Evolutionary conservation across 2,888 invertebrate genomes (phyloP).

Genomic region (Abrostola tripartita): DNA sequence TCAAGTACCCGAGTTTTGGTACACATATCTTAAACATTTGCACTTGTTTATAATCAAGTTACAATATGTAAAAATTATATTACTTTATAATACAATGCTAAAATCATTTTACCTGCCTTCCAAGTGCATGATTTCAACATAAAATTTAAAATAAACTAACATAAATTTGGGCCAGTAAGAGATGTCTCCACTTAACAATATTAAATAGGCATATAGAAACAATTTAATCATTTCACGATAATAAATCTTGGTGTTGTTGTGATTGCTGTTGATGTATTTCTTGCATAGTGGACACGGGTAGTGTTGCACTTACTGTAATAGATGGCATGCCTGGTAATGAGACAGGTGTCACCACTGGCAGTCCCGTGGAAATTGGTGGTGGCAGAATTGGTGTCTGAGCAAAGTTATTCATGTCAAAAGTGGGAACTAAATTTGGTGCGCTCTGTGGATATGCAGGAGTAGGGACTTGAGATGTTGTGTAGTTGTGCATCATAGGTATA

Average conservation of each 20-base stretch:
- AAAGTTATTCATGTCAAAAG: conserved; percentile 83
- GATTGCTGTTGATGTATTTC: conserved; percentile 84
- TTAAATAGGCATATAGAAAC: conserved; percentile 55
- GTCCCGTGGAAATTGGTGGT: conserved; percentile 73
- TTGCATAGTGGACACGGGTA: conserved; percentile 89
- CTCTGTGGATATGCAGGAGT: conserved; percentile 58
- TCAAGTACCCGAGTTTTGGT: conserved; percentile 53
- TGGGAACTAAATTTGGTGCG: conserved; percentile 75
- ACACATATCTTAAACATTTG: conserved; percentile 43
- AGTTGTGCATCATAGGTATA: conserved; percentile 85
- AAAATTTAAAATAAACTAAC: conserved; percentile 65
- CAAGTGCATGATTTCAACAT: conserved; percentile 63
- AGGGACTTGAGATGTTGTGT: conserved; percentile 71
- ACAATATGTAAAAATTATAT: conserved; percentile 56
- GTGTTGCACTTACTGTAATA: conserved; percentile 92
- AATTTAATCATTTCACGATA: conserved; percentile 76
- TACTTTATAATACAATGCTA: conserved; percentile 51
- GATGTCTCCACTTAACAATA: conserved; percentile 63
- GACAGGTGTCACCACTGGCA: conserved; percentile 90
- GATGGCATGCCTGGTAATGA: conserved; percentile 94
- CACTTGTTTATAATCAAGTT: conserved; percentile 52
- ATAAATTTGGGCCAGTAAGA: conserved; percentile 61
- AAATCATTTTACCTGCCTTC: conserved; percentile 54
- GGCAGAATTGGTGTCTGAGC: conserved; percentile 73
- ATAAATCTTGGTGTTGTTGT: conserved; percentile 79